Evolutionary conservation across 2,888 invertebrate genomes (phyloP), one percentile per base, ranked within the genome.

Genomic region (Anagyrus pseudococci): DNA sequence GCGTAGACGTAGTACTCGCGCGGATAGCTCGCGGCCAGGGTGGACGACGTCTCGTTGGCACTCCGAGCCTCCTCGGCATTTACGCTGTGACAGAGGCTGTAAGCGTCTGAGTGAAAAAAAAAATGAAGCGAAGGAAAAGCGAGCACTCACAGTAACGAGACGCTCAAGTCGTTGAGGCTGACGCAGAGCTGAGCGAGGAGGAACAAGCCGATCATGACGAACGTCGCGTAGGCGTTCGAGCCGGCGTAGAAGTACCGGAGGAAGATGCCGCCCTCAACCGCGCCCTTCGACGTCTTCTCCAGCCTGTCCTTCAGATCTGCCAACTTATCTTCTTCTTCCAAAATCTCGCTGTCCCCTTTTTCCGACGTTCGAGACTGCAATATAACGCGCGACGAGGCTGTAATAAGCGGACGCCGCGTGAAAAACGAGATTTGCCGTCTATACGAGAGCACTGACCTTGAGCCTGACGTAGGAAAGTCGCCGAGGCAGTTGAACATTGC

Each of bases 101-200:
- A n/a, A n/a, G n/a, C n/a, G n/a, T n/a, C n/a, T n/a, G 20, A 58
- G 33, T 26, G 17, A 10, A 43, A n/a, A 10, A 15, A 2, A 15
- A 13, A 4, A 13, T 4, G 2, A 43, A 17, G 17, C 17, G 6
- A 23, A n/a, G n/a, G n/a, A n/a, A n/a, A n/a, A n/a, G n/a, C n/a
- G n/a, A n/a, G n/a, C n/a, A 73, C 77, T 77, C 48, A 78, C 76
- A 79, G 55, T 29, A 73, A 68, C 33, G 76, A 73, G 33, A 91
- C 83, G 84, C 87, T 92, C 71, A 85, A 89, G 76, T 92, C 92
- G 0, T 86, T 86, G 1, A 84, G 78, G 63, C 87, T 90, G 1
- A 86, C 88, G n/a, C 84, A 75, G 0, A 80, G 72, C 70, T 90
- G 88, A 0, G 89, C 84, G 15, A 85, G 15, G 1, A 88, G n/a